Percentiles rank a stretch among this genome's conserved stretches.
These are phyloP conservation scores for Actinia tenebrosa DNA, from an alignment of 64 coral and sea anemone genomes.

Conservation along the genomic window DNA sequence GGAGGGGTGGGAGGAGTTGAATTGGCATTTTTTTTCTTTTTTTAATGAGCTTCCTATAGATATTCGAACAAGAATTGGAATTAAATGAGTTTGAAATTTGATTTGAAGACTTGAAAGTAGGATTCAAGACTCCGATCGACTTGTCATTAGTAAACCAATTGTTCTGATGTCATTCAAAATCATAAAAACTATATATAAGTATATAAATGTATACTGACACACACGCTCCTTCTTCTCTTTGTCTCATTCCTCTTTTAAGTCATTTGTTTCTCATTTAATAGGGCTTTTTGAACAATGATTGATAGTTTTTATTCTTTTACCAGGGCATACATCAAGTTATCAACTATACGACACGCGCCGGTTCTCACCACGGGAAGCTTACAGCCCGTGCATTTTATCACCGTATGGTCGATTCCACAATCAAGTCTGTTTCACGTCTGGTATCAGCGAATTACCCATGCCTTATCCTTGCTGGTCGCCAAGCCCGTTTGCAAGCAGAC, in stretches of 20 bases:
- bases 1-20: not conserved
- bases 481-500: not conserved
- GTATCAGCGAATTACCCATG: conserved; percentile 8
- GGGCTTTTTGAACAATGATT: not conserved
- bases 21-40: not conserved
- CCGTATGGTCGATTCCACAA: conserved; percentile 43
- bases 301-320: not conserved
- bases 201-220: too few species aligned
- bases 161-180: not conserved
- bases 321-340: not conserved
- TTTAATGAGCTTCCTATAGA: not conserved
- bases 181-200: too few species aligned
- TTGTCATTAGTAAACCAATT: not conserved
- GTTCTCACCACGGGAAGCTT: not conserved
- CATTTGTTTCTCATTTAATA: not conserved
- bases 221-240: not conserved
- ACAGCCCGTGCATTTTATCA: conserved; percentile 46
- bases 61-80: not conserved
- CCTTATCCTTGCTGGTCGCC: conserved; percentile 54
- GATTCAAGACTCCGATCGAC: not conserved
- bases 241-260: not conserved
- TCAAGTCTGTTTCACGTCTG: conserved; percentile 18
- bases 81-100: not conserved
- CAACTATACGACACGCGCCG: not conserved
- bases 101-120: not conserved